Evolutionary conservation across 2,113 vertebrate species (phyloP).

Genomic region (Coryphaenoides rupestris): DNA sequence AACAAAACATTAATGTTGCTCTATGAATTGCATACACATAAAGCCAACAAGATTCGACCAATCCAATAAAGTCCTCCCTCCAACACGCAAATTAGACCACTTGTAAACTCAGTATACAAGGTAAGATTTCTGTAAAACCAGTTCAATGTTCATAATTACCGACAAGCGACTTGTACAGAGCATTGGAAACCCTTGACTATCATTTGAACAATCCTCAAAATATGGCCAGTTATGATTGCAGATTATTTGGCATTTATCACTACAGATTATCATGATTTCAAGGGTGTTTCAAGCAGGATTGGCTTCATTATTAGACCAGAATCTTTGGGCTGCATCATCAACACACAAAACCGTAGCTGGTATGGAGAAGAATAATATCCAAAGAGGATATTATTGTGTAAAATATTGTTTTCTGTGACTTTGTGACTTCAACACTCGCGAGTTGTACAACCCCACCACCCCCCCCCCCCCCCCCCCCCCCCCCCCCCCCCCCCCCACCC

Average conservation of each 20-base stretch:
- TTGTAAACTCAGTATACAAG: background rate
- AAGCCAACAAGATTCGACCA: background rate
- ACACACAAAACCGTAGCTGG: too few relatives aligned
- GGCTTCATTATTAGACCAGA: too few relatives aligned
- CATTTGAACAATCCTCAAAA: background rate
- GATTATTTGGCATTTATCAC: background rate
- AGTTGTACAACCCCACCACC: too few relatives aligned
- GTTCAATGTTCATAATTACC: background rate
- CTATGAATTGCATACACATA: background rate
- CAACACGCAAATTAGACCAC: constrained; percentile 1
- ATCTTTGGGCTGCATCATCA: too few relatives aligned
- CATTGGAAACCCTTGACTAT: background rate
- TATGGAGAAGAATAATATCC: background rate
- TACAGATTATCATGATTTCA: background rate
- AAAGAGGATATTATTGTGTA: background rate
- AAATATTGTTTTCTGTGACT: too few relatives aligned
- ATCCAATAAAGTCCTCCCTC: background rate
- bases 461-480: background rate
- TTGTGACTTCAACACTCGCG: too few relatives aligned
- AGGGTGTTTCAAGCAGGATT: background rate
- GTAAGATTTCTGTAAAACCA: constrained; percentile 4
- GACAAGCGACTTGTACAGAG: background rate
- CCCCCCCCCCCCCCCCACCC: background rate
- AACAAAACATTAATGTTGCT: background rate
- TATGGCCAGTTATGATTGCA: background rate